A percentile compares a stretch with the other conserved stretches of the same genome.
Conservation (phyloP, 2,113 vertebrate genomes). For the Lethenteron reissneri region DNA sequence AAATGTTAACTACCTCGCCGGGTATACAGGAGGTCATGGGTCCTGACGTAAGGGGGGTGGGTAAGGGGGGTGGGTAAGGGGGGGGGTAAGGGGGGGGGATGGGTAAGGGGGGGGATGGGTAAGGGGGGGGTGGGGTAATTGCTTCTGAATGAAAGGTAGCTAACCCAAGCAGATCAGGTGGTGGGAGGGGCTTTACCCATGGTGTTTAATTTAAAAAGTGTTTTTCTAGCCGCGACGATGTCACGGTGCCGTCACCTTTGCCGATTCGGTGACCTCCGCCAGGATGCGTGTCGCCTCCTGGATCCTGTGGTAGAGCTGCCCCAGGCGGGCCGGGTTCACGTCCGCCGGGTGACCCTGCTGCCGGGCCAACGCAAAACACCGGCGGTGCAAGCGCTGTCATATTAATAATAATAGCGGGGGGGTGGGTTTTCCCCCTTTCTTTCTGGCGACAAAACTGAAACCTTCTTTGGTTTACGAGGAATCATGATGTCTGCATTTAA, state of each 20-base stretch:
- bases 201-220: neutral
- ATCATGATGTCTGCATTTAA: too few relatives aligned
- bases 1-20: too few relatives aligned
- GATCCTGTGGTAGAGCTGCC: conserved; percentile 44
- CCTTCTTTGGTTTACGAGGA: too few relatives aligned
- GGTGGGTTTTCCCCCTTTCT: too few relatives aligned
- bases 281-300: conserved; percentile 69
- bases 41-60: too few relatives aligned
- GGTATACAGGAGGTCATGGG: too few relatives aligned
- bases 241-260: conserved; percentile 29
- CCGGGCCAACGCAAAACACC: conserved; percentile 1
- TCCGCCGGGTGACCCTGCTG: conserved; percentile 38
- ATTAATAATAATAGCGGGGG: too few relatives aligned
- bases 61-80: too few relatives aligned
- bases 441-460: too few relatives aligned
- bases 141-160: conserved; percentile 20
- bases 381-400: neutral
- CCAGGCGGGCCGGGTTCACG: conserved; percentile 27
- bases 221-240: too few relatives aligned
- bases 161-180: neutral
- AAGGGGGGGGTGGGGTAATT: neutral
- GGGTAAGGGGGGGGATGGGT: too few relatives aligned
- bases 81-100: too few relatives aligned
- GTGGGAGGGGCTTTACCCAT: conserved; percentile 2
- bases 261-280: conserved; percentile 36